Conservation (phyloP, 1,140 invertebrate genomes). For the Meloidogyne floridensis region DNA sequence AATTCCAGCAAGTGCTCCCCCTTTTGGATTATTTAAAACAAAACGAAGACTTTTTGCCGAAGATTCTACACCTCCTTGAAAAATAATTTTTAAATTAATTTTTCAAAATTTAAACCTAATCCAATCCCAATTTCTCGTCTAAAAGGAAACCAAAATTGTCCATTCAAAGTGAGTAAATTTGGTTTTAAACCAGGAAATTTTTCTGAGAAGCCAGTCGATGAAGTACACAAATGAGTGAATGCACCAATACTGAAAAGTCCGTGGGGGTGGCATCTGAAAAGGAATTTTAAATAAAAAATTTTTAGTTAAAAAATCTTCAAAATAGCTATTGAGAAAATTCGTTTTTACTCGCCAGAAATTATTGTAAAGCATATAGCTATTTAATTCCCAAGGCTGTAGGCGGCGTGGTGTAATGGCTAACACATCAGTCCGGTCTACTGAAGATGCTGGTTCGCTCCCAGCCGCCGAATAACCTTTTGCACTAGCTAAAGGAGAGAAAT, state of each 20-base stretch:
- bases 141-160: slow-evolving; percentile 81
- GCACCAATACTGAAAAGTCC: slow-evolving; percentile 69
- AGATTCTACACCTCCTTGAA: slow-evolving; percentile 51
- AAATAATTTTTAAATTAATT: slow-evolving; percentile 11
- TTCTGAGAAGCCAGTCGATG: slow-evolving; percentile 74
- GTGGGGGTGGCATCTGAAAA: slow-evolving; percentile 83
- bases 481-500: too few species aligned
- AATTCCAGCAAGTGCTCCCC: slow-evolving; percentile 56
- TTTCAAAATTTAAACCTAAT: slow-evolving; percentile 27
- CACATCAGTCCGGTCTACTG: too few species aligned
- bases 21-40: slow-evolving; percentile 63
- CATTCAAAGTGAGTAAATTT: slow-evolving; percentile 76
- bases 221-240: slow-evolving; percentile 74
- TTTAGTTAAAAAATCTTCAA: too few species aligned
- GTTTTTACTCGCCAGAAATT: too few species aligned
- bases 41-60: slow-evolving; percentile 67
- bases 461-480: too few species aligned
- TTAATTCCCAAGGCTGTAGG: too few species aligned
- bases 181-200: slow-evolving; percentile 79
- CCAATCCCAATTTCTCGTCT: slow-evolving; percentile 75
- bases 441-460: too few species aligned
- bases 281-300: neutral
- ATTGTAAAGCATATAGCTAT: too few species aligned
- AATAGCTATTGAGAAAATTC: too few species aligned
- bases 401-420: too few species aligned